Evolutionary conservation across 2,888 invertebrate genomes (phyloP), one percentile per base, ranked within the genome.

Genomic region (Labia minor): DNA sequence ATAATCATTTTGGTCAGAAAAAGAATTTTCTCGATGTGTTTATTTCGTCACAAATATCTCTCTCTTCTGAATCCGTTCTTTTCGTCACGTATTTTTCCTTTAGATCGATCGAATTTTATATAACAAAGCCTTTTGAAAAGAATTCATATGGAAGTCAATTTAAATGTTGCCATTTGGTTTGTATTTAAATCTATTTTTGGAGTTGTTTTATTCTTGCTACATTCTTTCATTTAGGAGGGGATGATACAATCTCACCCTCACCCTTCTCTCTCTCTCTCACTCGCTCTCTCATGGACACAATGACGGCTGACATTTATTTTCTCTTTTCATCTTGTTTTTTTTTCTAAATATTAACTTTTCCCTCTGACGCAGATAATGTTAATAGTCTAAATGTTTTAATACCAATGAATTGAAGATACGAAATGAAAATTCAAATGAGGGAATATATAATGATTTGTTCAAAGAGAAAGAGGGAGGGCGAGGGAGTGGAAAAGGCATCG

Each of bases 141-240:
- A 49, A 49, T 49, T 49, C 49, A 49, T 49, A 49, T 49, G 49
- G 49, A 49, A 49, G 49, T 4, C 49, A 49, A 49, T 49, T 49
- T 49, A 49, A 49, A 49, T 49, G 49, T 49, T 49, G 49, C 16
- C 49, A 14, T 49, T 49, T 14, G 49, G 49, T 49, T 49, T 26
- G n/a, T 49, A 49, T 49, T 49, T 49, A 49, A 49, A 49, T 49
- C 49, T 49, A 49, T 49, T 49, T 49, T 49, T 14, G 14, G 49
- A 49, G 49, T 49, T 16, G 16, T 3, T 49, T 49, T 49, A 49
- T 49, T 49, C 49, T 49, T 49, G 14, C 14, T 49, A 49, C n/a
- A 49, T 49, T 49, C 49, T 49, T 14, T 49, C 49, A 49, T 49
- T 49, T 14, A n/a, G 49, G n/a, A n/a, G n/a, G n/a, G n/a, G 14